phyloP scores from a whole-genome alignment of 2,113 vertebrate genomes.

The Australoheros scitulus region DNA sequence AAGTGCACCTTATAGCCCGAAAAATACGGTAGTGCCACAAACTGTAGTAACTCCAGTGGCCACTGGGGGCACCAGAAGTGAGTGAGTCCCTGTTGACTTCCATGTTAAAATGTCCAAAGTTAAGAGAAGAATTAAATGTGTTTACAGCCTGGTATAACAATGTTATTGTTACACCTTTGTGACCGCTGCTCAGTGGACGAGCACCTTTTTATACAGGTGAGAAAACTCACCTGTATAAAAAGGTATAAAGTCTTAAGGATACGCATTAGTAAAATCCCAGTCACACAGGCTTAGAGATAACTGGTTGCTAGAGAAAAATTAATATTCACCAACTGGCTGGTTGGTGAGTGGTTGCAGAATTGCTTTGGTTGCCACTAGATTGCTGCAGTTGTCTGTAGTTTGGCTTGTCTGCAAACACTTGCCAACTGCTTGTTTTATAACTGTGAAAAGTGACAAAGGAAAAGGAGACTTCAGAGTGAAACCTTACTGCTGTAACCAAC shows the following conservation, averaged over 20 bases:
- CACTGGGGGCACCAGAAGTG: not conserved
- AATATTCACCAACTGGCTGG: not conserved
- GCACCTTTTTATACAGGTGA: not conserved
- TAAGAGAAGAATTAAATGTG: not conserved
- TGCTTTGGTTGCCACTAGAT: not conserved
- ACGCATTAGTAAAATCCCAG: not conserved
- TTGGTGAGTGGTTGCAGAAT: not conserved
- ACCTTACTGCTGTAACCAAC: not conserved
- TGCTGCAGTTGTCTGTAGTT: not conserved
- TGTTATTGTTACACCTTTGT: not conserved
- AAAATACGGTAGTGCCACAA: not conserved
- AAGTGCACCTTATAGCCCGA: too few species aligned
- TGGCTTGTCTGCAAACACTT: not conserved
- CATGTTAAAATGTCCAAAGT: not conserved
- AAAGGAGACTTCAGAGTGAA: too few species aligned
- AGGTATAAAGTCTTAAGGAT: not conserved
- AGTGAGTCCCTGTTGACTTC: not conserved
- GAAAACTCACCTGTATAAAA: not conserved
- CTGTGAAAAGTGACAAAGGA: not conserved
- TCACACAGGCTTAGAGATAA: not conserved
- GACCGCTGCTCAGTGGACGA: fast-evolving
- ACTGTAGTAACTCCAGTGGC: not conserved
- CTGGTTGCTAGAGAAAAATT: not conserved
- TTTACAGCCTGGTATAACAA: not conserved
- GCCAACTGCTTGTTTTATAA: not conserved